phyloP scores from a whole-genome alignment of 1,140 invertebrate genomes.

The Leptonema lineaticorne region DNA sequence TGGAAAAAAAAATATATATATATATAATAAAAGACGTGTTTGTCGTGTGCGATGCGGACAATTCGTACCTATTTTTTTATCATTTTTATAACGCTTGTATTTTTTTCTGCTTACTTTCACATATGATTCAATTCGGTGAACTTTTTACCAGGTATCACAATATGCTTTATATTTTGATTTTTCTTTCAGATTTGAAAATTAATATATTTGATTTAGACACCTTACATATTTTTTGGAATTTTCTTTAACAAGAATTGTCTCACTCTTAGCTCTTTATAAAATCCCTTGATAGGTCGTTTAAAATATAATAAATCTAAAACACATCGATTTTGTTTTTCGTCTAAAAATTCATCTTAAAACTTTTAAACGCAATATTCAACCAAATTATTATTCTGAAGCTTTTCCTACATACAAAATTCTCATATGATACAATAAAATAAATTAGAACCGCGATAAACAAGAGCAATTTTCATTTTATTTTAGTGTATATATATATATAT shows the following conservation, averaged over 20 bases:
- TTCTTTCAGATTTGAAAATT: conserved; percentile 16
- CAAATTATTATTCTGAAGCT: background rate
- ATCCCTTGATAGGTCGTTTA: conserved; percentile 4
- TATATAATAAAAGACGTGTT: too few species aligned
- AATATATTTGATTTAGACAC: background rate
- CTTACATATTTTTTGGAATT: background rate
- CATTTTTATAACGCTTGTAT: too few species aligned
- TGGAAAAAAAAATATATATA: too few species aligned
- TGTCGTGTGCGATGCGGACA: too few species aligned
- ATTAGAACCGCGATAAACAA: too few species aligned
- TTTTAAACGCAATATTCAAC: conserved; percentile 10
- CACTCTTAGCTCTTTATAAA: conserved; percentile 4
- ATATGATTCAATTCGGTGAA: background rate
- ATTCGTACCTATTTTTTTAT: too few species aligned
- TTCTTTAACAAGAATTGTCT: background rate
- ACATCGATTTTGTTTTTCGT: background rate
- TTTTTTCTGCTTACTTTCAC: too few species aligned
- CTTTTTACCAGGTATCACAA: background rate
- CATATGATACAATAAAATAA: too few species aligned
- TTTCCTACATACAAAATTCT: background rate
- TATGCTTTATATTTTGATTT: background rate
- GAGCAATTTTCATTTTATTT: too few species aligned
- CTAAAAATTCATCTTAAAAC: conserved; percentile 3
- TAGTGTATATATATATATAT: too few species aligned
- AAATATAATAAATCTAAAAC: conserved; percentile 12